Evolutionary conservation across 2,888 invertebrate genomes (phyloP), one percentile per base, ranked within the genome.

Genomic region (Harpagoxenus sublaevis): DNA sequence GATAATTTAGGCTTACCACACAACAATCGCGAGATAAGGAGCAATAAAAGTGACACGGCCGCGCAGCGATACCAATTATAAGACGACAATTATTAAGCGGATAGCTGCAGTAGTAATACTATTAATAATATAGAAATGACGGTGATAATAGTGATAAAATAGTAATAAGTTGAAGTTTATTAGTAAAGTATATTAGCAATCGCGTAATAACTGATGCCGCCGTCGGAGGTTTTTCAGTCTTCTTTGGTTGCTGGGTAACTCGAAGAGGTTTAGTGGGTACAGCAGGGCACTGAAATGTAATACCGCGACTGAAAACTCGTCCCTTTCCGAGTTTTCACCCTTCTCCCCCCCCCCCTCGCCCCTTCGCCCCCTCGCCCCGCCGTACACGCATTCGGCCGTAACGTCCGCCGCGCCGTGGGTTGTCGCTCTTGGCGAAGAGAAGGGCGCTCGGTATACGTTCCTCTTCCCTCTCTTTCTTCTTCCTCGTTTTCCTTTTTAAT

Each of bases 161-260:
- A 87, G 78, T 84, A 86, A 86, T 87, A 91, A 87, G 81, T 89
- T 75, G 89, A 66, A 87, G 86, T 91, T 35, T 87, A 89, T 87
- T 89, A 89, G 87, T 89, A 87, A 53, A 90, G 90, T 86, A 88
- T 91, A 88, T 91, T 91, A 91, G 92, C 92, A 92, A 92, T 92
- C 89, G 91, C 92, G 87, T 91, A 89, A 92, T 92, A 94, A 93
- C 92, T 92, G 92, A 92, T 91, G 93, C 91, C 93, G 94, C 93
- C 93, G 93, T 94, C 93, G 92, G 91, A 93, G 94, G 93, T 94
- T 94, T 91, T 94, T 96, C 96, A 96, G 96, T 96, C 96, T 96
- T 96, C 96, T 96, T 96, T 96, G 96, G 96, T 96, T 95, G 94
- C 92, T 93, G 95, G 96, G 96, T 96, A 96, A 96, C 96, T 95